These are phyloP conservation scores for Cotesia glomerata DNA, from an alignment of 1,140 invertebrate species.

Conservation along the genomic window DNA sequence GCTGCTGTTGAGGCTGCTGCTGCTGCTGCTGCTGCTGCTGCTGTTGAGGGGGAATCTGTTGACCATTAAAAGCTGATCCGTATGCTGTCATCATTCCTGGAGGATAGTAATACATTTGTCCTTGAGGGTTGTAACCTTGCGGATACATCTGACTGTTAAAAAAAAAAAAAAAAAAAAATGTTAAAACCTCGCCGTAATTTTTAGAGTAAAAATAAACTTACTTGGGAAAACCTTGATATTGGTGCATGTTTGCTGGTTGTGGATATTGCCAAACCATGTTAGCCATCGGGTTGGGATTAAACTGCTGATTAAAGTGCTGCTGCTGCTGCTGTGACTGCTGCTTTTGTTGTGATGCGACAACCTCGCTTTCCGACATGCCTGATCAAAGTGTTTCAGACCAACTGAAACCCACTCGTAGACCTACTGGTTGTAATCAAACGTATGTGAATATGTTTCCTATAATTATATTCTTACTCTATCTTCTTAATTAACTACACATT, in stretches of 20 bases:
- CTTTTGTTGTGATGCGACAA: conserved; percentile 57
- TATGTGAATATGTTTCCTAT: no score
- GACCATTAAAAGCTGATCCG: conserved; percentile 51
- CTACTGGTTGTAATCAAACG: conserved; percentile 4
- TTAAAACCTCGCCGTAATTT: background rate
- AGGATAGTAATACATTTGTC: conserved; percentile 57
- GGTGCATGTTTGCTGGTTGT: conserved; percentile 54
- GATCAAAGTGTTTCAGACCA: background rate
- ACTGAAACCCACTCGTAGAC: background rate
- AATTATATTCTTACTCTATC: no score
- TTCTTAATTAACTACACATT: no score
- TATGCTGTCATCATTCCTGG: conserved; percentile 57
- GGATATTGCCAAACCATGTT: conserved; percentile 61
- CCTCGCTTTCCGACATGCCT: conserved; percentile 59
- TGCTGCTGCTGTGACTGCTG: conserved; percentile 56
- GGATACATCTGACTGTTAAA: conserved; percentile 53
- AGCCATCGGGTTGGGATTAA: conserved; percentile 50
- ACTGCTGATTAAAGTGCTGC: conserved; percentile 47
- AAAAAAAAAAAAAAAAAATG: conserved; percentile 8
- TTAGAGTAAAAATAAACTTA: conserved; percentile 34
- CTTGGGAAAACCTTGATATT: conserved; percentile 56
- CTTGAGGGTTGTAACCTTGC: conserved; percentile 53
- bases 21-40: conserved; percentile 34
- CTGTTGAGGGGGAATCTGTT: conserved; percentile 40
- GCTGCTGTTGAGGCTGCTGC: conserved; percentile 33